These are phyloP conservation scores for Anabas testudineus DNA, from an alignment of 2,797 vertebrate species.

Conservation along the genomic window DNA sequence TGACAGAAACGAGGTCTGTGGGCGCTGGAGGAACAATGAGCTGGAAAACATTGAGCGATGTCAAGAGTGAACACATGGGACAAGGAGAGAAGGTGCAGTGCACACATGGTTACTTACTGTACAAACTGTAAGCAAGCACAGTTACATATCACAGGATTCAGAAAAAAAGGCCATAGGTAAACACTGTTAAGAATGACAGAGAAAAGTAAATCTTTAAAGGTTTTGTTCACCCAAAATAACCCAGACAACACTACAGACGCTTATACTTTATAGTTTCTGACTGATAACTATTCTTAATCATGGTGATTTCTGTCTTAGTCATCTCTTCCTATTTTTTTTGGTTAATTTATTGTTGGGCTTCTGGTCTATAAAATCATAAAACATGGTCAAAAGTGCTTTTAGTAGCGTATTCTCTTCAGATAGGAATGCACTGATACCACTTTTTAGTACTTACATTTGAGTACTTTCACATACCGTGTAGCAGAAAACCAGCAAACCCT, in stretches of 20 bases:
- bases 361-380: neutral
- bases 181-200: neutral
- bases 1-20: slow-evolving; percentile 55
- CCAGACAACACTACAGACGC: too few species aligned
- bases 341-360: neutral
- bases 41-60: slow-evolving; percentile 75
- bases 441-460: too few species aligned
- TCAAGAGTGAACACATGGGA: slow-evolving; percentile 73
- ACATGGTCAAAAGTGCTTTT: neutral
- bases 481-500: neutral
- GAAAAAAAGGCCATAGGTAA: slow-evolving; percentile 1
- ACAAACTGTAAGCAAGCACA: too few species aligned
- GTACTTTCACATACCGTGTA: too few species aligned
- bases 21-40: slow-evolving; percentile 46
- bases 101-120: neutral
- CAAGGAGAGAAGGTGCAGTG: slow-evolving; percentile 68
- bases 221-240: neutral
- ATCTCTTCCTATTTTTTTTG: neutral
- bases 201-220: neutral
- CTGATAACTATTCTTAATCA: too few species aligned
- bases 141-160: neutral
- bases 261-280: too few species aligned
- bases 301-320: neutral
- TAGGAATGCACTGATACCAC: too few species aligned
- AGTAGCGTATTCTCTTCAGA: neutral